Base-by-base conservation (phyloP, 92 coral and sea anemone genomes). In the Umimayanthus chanpuru region DNA sequence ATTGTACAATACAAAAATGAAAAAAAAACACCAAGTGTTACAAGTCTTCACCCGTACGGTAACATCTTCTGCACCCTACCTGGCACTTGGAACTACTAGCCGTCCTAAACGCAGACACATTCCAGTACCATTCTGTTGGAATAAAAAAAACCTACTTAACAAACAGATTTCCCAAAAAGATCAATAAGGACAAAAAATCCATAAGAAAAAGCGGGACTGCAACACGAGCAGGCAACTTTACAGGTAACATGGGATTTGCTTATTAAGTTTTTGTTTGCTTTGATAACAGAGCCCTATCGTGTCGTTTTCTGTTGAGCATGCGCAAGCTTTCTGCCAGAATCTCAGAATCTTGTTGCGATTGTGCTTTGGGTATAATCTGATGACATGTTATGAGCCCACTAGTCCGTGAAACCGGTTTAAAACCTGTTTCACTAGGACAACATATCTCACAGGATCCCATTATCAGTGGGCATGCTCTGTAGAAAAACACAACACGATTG, bases 41-140 rank as follows among this genome's bases (percentile, higher is more conserved):
- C 21, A 65, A 81, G 32, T 38, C 43, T 12, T 8, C 56, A 7
- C 38, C 5, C 38, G 28, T 71, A 71, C 14, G 39, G 38, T 28
- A 25, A 5, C 16, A 28, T 26, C 18, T 4, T 39, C 77, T 29
- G 15, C 47, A 29, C 72, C 82, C 47, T 83, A 83, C 87, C 87
- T 83, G 87, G n/a, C 87, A 83, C 38, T 83, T 83, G 30, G 77
- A 1, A 28, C 78, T 68, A 73, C 87, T 82, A n/a, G 88, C 94
- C 39, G 80, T 85, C 68, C 92, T 85, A 66, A 92, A 92, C 58
- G 92, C 94, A 64, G 94, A 89, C 16, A 89, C 94, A 86, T 89
- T 92, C 94, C 94, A 92, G 66, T 92, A 91, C 92, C 94, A 89
- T 64, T 92, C 94, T 85, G 90, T 85, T 50, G 74, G 70, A 55